These are phyloP conservation scores for Mnemiopsis leidyi DNA, from an alignment of 37 sponge, comb jelly and placozoan species.

Conservation along the genomic window DNA sequence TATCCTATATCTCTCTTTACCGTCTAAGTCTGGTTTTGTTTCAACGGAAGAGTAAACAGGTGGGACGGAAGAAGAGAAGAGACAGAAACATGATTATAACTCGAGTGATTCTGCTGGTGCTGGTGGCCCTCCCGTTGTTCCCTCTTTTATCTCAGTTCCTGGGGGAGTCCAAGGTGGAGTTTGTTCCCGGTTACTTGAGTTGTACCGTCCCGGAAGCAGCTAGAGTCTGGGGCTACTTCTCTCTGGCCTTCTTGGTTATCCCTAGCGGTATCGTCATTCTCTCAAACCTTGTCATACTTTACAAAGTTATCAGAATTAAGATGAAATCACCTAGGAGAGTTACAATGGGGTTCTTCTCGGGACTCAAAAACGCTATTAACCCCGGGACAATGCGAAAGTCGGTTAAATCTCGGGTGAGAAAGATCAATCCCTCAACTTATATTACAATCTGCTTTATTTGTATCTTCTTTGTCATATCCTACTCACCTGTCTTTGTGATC, in stretches of 20 bases:
- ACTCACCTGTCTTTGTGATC: conserved; percentile 1
- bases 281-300: conserved; percentile 7
- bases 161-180: background rate
- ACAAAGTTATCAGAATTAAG: conserved; percentile 10
- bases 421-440: conserved; percentile 45
- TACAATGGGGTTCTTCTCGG: conserved; percentile 1
- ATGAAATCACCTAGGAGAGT: background rate
- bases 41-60: background rate
- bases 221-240: background rate
- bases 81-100: background rate
- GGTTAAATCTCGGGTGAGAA: background rate
- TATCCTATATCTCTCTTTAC: conserved; percentile 26
- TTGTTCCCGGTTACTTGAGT: background rate
- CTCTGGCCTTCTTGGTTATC: background rate
- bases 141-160: background rate
- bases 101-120: background rate
- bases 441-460: background rate
- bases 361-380: conserved; percentile 23
- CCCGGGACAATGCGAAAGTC: conserved; percentile 3
- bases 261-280: background rate
- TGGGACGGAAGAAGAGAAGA: background rate
- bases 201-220: background rate
- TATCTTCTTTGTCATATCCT: background rate
- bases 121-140: background rate
- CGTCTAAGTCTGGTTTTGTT: background rate